Conservation (phyloP, 2,888 invertebrate genomes). For the Ormyrus rosae region DNA sequence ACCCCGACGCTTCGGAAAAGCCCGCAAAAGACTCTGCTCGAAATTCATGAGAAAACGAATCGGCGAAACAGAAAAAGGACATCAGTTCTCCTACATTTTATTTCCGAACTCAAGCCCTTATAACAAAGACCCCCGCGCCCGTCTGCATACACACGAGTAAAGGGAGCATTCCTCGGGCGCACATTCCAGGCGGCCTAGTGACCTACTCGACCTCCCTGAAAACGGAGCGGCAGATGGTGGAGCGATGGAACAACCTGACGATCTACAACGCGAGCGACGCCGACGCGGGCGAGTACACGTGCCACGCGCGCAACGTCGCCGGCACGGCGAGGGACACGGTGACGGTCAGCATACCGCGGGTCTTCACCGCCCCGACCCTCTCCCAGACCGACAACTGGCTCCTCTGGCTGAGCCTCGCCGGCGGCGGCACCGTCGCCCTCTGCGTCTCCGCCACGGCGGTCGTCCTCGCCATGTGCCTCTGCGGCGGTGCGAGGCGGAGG, state of each 20-base stretch:
- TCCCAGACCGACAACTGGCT: slow-evolving; percentile 85
- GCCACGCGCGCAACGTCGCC: slow-evolving; percentile 83
- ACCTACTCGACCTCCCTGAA: slow-evolving; percentile 61
- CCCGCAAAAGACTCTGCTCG: no score
- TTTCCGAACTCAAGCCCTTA: no score
- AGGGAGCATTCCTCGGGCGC: no score
- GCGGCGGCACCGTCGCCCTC: slow-evolving; percentile 83
- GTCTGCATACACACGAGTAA: no score
- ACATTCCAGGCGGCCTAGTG: slow-evolving; percentile 54
- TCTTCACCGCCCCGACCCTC: slow-evolving; percentile 87
- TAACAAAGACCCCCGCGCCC: no score
- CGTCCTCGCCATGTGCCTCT: slow-evolving; percentile 78
- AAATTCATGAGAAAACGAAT: no score
- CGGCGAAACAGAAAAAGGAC: no score
- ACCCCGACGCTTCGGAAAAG: no score
- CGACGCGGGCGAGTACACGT: slow-evolving; percentile 91
- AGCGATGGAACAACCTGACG: slow-evolving; percentile 88
- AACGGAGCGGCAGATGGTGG: slow-evolving; percentile 57
- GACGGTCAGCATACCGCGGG: slow-evolving; percentile 82
- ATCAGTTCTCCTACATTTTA: no score
- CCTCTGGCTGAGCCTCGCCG: slow-evolving; percentile 83
- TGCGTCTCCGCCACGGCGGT: slow-evolving; percentile 81
- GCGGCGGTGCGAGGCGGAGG: slow-evolving; percentile 76
- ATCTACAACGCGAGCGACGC: slow-evolving; percentile 88
- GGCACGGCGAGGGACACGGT: slow-evolving; percentile 78